Evolutionary conservation across 2,113 vertebrate genomes (phyloP).

Genomic region (Microcebus lehilahytsara): DNA sequence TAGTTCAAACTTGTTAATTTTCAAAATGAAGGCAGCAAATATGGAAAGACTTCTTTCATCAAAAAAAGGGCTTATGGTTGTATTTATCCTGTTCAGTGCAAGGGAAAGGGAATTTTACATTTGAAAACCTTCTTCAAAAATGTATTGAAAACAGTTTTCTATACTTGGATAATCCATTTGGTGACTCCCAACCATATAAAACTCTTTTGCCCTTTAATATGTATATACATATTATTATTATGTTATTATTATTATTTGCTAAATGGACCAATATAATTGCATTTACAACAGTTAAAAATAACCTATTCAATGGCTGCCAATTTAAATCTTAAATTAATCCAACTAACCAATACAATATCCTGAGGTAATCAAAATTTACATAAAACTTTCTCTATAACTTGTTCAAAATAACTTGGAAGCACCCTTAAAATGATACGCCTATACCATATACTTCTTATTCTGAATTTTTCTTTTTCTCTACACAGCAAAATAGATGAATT

Average conservation of each 20-base stretch:
- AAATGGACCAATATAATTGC: background rate
- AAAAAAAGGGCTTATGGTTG: background rate
- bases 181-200: background rate
- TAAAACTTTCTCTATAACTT: conserved; percentile 40
- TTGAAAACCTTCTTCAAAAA: background rate
- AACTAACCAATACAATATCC: background rate
- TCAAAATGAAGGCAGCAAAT: conserved; percentile 21
- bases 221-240: no score
- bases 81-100: background rate
- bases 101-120: conserved; percentile 31
- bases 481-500: background rate
- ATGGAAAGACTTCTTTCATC: background rate
- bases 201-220: background rate
- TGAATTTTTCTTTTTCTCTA: background rate
- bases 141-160: background rate
- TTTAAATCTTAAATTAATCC: conserved; percentile 67
- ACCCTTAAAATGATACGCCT: background rate
- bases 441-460: background rate
- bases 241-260: background rate
- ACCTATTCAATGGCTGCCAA: background rate
- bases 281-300: conserved; percentile 11
- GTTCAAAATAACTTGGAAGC: background rate
- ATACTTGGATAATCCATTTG: background rate
- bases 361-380: conserved; percentile 74
- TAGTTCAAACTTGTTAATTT: conserved; percentile 22